phyloP scores from a whole-genome alignment of 2,888 invertebrate species.

The Acanthacorydalis orientalis region DNA sequence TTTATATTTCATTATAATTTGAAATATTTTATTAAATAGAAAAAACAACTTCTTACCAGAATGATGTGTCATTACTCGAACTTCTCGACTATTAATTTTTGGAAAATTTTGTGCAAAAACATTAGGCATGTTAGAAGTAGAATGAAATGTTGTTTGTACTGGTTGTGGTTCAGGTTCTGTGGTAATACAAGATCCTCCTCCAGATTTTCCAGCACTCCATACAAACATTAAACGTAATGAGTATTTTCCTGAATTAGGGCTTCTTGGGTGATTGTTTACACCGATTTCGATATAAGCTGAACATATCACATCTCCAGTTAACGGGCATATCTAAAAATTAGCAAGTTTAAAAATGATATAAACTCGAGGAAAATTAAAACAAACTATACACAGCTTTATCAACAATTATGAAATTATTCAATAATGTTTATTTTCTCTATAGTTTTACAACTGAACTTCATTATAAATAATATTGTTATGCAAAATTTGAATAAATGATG shows the following conservation, averaged over 20 bases:
- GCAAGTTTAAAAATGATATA: conserved; percentile 1
- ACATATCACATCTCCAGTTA: conserved; percentile 25
- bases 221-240: conserved; percentile 11
- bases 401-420: too few relatives aligned
- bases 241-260: conserved; percentile 16
- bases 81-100: conserved; percentile 6
- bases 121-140: not conserved
- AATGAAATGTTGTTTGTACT: conserved; percentile 4
- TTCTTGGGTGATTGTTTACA: conserved; percentile 17
- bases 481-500: too few relatives aligned
- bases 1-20: not conserved
- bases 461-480: too few relatives aligned
- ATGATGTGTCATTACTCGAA: conserved; percentile 7
- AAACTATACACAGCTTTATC: too few relatives aligned
- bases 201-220: conserved; percentile 3
- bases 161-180: not conserved
- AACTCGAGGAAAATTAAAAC: too few relatives aligned
- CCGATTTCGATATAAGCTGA: conserved; percentile 27
- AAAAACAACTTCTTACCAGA: conserved; percentile 4
- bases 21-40: not conserved
- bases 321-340: conserved; percentile 23
- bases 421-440: too few relatives aligned
- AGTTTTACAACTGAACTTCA: too few relatives aligned
- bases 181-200: not conserved
- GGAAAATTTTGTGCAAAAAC: not conserved